Evolutionary conservation across 2,888 invertebrate species (phyloP).

Genomic region (Ormyrus nitidulus): DNA sequence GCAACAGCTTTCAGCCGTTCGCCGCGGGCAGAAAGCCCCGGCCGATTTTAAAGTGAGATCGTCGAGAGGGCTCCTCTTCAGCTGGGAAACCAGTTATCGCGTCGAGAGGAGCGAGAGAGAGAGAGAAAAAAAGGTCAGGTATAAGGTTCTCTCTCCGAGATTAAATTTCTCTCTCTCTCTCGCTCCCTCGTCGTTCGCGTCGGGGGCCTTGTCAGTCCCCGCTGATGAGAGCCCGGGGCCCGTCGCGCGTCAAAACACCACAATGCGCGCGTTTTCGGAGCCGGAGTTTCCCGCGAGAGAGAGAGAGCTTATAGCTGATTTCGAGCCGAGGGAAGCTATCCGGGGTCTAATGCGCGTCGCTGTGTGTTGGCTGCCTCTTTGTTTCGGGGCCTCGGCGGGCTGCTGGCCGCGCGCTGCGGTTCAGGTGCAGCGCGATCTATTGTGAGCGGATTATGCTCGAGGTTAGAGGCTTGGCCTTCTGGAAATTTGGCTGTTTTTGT

Average conservation of each 20-base stretch:
- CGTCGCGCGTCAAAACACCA: slow-evolving; percentile 72
- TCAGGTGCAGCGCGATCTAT: slow-evolving; percentile 20
- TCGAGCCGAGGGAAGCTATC: neutral
- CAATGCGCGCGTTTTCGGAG: slow-evolving; percentile 51
- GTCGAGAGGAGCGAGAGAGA: neutral
- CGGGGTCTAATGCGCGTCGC: neutral
- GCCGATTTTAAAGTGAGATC: slow-evolving; percentile 43
- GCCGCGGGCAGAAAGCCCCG: slow-evolving; percentile 25
- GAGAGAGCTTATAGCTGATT: slow-evolving; percentile 25
- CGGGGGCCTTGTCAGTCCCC: slow-evolving; percentile 34
- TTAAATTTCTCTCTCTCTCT: slow-evolving; percentile 48
- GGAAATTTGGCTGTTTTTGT: neutral
- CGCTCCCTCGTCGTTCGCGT: slow-evolving; percentile 9
- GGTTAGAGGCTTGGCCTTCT: neutral
- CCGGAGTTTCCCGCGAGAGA: slow-evolving; percentile 57
- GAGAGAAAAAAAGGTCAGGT: slow-evolving; percentile 50
- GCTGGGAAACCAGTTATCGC: slow-evolving; percentile 53
- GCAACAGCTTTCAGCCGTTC: slow-evolving; percentile 15
- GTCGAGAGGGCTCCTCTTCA: slow-evolving; percentile 38
- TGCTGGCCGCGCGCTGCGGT: neutral
- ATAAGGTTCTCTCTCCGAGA: slow-evolving; percentile 44
- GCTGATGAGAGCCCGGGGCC: slow-evolving; percentile 58
- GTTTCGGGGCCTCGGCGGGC: neutral
- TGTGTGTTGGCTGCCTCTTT: neutral
- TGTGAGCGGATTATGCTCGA: neutral